A percentile compares a stretch with the other conserved stretches of the same genome.
phyloP scores from a whole-genome alignment of 2,113 vertebrate genomes.

The Nymphicus hollandicus region DNA sequence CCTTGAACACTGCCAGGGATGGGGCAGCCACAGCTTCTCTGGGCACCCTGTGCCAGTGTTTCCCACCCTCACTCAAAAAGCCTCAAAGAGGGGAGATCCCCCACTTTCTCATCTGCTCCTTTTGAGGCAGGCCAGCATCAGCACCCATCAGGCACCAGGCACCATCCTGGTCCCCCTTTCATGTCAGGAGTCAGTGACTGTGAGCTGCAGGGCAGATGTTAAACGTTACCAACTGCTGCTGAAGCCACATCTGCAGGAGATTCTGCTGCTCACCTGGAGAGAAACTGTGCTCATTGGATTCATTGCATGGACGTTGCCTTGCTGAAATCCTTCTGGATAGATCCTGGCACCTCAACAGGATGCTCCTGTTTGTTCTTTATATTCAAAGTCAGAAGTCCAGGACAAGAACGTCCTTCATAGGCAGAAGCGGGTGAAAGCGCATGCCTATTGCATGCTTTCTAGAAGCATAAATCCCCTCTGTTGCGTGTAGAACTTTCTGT shows the following conservation, averaged over 20 bases:
- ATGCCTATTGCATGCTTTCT: not conserved
- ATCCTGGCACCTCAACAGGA: not conserved
- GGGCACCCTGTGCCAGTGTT: not conserved
- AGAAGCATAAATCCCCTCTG: not conserved
- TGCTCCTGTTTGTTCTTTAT: not conserved
- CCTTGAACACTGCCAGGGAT: not conserved
- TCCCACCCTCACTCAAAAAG: not conserved
- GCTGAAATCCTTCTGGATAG: not conserved
- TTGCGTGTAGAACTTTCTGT: constrained; percentile 20
- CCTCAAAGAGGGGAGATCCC: not conserved
- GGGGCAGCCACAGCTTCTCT: not conserved
- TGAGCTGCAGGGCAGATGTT: constrained; percentile 2
- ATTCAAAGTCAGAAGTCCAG: not conserved
- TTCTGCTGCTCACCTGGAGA: constrained; percentile 47
- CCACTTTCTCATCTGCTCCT: fast-evolving
- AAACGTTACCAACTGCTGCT: not conserved
- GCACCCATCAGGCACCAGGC: not conserved
- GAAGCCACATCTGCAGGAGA: constrained; percentile 63
- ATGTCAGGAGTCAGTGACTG: not conserved
- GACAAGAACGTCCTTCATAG: not conserved
- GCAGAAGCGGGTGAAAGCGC: constrained; percentile 24
- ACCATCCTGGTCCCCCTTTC: not conserved
- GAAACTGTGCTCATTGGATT: not conserved
- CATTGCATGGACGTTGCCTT: constrained; percentile 5
- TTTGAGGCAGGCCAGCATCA: not conserved